phyloP scores from a whole-genome alignment of 2,888 invertebrate genomes.

The Pyrocoelia pectoralis region DNA sequence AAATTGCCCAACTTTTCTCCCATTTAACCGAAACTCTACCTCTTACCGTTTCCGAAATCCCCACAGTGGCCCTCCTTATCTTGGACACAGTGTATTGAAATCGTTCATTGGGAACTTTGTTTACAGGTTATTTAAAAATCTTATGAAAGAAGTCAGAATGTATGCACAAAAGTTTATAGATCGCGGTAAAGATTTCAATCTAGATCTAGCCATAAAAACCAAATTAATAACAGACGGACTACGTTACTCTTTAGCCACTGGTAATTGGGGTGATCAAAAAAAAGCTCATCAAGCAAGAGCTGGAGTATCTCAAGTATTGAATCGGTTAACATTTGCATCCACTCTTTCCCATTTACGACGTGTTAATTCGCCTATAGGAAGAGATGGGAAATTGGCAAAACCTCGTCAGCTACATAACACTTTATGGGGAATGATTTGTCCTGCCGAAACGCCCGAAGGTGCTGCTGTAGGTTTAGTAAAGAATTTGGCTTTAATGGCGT shows the following conservation, averaged over 20 bases:
- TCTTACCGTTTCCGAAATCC: too few species aligned
- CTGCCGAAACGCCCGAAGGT: conserved; percentile 99
- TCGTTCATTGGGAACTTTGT: too few species aligned
- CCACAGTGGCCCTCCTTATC: too few species aligned
- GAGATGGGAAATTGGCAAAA: conserved; percentile 98
- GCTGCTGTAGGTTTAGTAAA: conserved; percentile 97
- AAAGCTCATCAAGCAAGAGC: conserved; percentile 99
- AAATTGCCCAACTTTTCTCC: too few species aligned
- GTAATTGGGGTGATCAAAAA: conserved; percentile 99
- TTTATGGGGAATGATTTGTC: conserved; percentile 99
- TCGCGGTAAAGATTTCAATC: conserved; percentile 97
- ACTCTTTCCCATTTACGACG: conserved; percentile 97
- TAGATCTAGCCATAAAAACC: conserved; percentile 96
- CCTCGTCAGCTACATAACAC: conserved; percentile 99
- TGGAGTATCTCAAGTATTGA: conserved; percentile 97
- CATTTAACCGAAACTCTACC: too few species aligned
- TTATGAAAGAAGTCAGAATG: conserved; percentile 97
- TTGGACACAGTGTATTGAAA: too few species aligned
- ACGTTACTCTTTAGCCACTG: conserved; percentile 97
- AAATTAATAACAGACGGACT: conserved; percentile 98
- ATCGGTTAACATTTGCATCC: conserved; percentile 97
- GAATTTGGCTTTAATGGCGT: conserved; percentile 99
- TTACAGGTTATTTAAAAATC: conserved; percentile 85
- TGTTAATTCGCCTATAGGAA: conserved; percentile 98
- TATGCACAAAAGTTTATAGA: conserved; percentile 99